phyloP scores from a whole-genome alignment of 2,113 vertebrate genomes.

The Lipotes vexillifer region DNA sequence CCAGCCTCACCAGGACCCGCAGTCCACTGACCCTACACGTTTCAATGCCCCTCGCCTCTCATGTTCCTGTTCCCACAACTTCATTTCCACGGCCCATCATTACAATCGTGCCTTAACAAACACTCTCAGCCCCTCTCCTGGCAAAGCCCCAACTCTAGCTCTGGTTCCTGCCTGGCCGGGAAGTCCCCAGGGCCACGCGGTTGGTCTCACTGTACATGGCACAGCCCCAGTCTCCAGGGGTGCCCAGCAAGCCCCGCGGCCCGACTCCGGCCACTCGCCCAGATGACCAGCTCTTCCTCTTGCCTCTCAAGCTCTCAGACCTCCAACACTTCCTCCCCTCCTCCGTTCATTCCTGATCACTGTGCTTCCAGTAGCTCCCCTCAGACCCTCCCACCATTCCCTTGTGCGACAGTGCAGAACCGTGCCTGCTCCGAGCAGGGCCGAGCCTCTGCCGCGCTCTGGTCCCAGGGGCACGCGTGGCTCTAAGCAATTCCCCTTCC shows the following conservation, averaged over 20 bases:
- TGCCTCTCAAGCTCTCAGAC: neutral
- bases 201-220: too few species aligned
- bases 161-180: too few species aligned
- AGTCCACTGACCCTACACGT: neutral
- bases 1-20: neutral
- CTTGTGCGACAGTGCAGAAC: neutral
- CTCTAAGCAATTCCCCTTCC: too few species aligned
- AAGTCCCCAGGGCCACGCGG: neutral
- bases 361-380: neutral
- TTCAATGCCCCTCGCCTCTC: neutral
- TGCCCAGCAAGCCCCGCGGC: neutral
- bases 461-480: neutral
- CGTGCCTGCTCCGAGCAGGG: rapidly evolving
- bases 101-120: rapidly evolving
- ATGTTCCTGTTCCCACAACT: neutral
- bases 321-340: neutral
- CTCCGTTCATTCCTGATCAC: neutral
- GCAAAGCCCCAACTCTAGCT: neutral
- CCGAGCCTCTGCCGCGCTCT: neutral
- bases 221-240: neutral
- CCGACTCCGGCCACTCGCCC: neutral
- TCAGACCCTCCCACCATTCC: too few species aligned
- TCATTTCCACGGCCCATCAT: too few species aligned
- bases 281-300: rapidly evolving
- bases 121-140: neutral